phyloP scores from a whole-genome alignment of 2,113 vertebrate species.

The Percina caprodes region DNA sequence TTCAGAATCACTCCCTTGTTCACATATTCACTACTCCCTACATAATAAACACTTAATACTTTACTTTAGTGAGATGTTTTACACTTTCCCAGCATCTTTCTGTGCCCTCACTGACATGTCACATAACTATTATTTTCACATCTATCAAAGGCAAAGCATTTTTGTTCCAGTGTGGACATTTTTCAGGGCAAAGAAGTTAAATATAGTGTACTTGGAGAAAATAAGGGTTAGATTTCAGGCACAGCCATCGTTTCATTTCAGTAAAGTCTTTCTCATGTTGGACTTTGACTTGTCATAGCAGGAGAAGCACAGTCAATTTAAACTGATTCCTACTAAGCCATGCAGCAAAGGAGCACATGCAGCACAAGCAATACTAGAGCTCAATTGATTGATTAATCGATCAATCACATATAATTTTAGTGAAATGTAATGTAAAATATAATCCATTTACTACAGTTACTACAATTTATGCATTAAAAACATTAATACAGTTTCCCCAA shows the following conservation, averaged over 20 bases:
- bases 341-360: neutral
- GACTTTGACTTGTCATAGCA: neutral
- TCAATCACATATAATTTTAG: no score
- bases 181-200: neutral
- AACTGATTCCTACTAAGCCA: neutral
- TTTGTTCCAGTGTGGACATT: neutral
- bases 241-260: neutral
- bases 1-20: neutral
- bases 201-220: neutral
- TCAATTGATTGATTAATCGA: no score
- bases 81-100: neutral
- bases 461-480: no score
- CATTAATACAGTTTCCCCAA: neutral
- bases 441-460: no score
- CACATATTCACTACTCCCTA: neutral
- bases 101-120: neutral
- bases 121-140: neutral
- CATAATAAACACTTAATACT: neutral
- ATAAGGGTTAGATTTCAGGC: neutral
- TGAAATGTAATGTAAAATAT: no score
- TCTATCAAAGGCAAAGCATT: neutral
- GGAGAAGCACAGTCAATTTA: neutral
- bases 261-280: neutral
- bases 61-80: neutral
- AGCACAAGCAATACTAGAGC: neutral